Base-by-base conservation (phyloP, 2,888 invertebrate genomes). In the Cacoxenus indagator region DNA sequence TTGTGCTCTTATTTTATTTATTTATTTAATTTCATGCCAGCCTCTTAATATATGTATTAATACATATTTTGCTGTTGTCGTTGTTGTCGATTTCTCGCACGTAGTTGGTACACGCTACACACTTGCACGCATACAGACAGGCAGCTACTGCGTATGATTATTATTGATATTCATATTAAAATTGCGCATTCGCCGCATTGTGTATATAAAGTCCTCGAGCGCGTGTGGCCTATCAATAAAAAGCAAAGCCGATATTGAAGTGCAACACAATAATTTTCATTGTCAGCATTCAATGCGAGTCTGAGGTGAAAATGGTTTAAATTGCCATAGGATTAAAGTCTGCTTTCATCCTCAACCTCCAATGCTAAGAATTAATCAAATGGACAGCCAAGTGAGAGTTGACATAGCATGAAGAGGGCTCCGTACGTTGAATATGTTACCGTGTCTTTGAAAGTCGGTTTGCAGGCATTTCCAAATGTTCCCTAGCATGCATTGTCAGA, bases 91-190 rank as follows among this genome's bases (percentile, higher is more conserved):
- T 74, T 77, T 75, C 72, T 71, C 68, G 67, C 64, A 69, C 17
- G 71, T 57, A 57, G 29, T 57, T 57, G 57, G 29, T 29, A n/a
- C 29, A 14, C 45, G 64, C 26, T 22, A 65, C 61, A 29, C 17
- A 43, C 55, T 6, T 19, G 31, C 24, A 51, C 67, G 37, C 51
- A 27, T 46, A 67, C 54, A 48, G 27, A 65, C 59, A n/a, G 48
- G 8, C 24, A 27, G 26, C 27, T 9, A 45, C 37, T 64, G 45
- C n/a, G 57, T 19, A 17, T 54, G n/a, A 65, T 70, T 46, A 70
- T 78, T 82, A 78, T 48, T 77, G 77, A 78, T 81, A 82, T 79
- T 81, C 31, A 43, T 65, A 54, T 64, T 51, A 31, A 48, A 22
- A 24, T 65, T 26, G n/a, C 68, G 74, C 67, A 61, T 69, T 66